Base-by-base conservation (phyloP, 2,888 invertebrate genomes). In the Tuta absoluta region DNA sequence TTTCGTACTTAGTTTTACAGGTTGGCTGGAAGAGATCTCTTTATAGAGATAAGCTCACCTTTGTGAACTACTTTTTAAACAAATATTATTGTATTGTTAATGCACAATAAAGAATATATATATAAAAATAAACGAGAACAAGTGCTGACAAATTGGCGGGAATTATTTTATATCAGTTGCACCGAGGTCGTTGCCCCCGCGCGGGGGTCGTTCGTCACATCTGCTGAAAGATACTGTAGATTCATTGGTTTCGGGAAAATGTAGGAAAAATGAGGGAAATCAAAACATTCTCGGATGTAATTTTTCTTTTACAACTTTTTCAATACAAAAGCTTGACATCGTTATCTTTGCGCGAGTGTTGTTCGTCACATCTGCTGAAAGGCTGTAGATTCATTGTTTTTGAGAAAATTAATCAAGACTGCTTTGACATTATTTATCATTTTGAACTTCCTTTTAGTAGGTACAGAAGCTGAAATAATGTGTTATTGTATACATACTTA, bases 191-290 rank as follows among this genome's bases (percentile, higher is more conserved):
- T 41, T 41, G 45, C n/a, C 23, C 45, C 45, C 41, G 12, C 14
- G 59, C 45, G 59, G 59, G 59, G 59, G 59, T 60, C 59, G 59
- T 45, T 51, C 59, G 59, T 45, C 28, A 28, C 56, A 56, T 56
- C 28, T 56, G 56, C 23, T 28, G 23, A 21, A 14, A 28, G 56
- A 8, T 28, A 11, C 19, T 5, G 10, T 49, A 19, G 21, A 5
- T 49, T 49, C 11, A 49, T 21, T 49, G 19, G 21, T n/a, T 41
- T n/a, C 1, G 41, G 14, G 14, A 41, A 41, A 41, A 41, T 14
- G 1, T 2, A 3, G 41, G 41, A 41, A 14, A 8, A 41, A n/a
- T 2, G n/a, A 41, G 41, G 41, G 41, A 41, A 38, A 41, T 41
- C 41, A 41, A 41, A 5, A 41, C 41, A 14, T 41, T 1, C 41